Conservation (phyloP, 2,888 invertebrate genomes). For the Drosophila borborema region DNA sequence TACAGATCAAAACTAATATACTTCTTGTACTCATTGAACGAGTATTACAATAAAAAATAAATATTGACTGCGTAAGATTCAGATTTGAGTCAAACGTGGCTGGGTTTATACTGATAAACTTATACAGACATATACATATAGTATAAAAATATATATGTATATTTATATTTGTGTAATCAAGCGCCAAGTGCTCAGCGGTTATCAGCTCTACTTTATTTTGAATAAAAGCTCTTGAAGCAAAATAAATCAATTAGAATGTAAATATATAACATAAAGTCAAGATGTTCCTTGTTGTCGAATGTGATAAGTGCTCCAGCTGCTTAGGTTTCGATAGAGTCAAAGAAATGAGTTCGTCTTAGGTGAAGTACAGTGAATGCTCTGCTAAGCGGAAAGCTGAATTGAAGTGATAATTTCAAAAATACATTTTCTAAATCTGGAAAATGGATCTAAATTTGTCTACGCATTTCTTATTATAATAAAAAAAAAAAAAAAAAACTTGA, state of each 20-base stretch:
- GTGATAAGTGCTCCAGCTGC: slow-evolving; percentile 29
- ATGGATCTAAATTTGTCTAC: neutral
- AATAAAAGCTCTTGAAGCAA: slow-evolving; percentile 26
- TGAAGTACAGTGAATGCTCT: slow-evolving; percentile 4
- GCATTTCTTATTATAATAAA: too few relatives aligned
- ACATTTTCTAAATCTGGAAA: neutral
- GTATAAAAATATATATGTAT: neutral
- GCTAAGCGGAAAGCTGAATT: too few relatives aligned
- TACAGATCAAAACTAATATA: neutral
- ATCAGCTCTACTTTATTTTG: slow-evolving; percentile 40
- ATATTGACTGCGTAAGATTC: slow-evolving; percentile 5
- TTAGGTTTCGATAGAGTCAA: neutral
- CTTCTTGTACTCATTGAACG: neutral
- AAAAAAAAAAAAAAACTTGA: too few relatives aligned
- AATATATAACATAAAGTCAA: slow-evolving; percentile 20
- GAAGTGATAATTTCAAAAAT: neutral
- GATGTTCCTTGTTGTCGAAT: slow-evolving; percentile 17
- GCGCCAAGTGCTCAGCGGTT: slow-evolving; percentile 29
- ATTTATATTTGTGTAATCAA: slow-evolving; percentile 22
- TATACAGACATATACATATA: slow-evolving; percentile 4
- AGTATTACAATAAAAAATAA: neutral
- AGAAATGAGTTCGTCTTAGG: neutral
- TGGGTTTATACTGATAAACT: slow-evolving; percentile 33
- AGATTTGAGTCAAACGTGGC: slow-evolving; percentile 14
- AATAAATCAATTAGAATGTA: slow-evolving; percentile 1